These are phyloP conservation scores for Poecilus cupreus DNA, from an alignment of 2,888 invertebrate species.

Conservation along the genomic window DNA sequence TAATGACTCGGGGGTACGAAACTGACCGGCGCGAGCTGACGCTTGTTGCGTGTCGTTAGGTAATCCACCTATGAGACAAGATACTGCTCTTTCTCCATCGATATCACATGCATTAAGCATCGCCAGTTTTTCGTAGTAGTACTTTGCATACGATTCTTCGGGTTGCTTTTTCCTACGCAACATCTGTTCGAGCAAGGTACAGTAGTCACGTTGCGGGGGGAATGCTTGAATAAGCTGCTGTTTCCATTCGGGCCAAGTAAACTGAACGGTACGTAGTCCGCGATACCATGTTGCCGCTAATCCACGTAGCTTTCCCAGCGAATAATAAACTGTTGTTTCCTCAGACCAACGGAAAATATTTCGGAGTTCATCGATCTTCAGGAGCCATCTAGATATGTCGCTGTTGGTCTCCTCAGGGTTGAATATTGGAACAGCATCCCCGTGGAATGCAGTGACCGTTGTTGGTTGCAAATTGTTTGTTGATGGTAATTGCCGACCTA, in stretches of 20 bases:
- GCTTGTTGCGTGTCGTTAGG: too few relatives aligned
- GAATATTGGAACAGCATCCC: conserved; percentile 59
- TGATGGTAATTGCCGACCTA: too few relatives aligned
- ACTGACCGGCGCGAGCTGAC: too few relatives aligned
- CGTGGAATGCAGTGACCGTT: neutral
- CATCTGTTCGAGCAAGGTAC: too few relatives aligned
- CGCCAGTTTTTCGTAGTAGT: conserved; percentile 62
- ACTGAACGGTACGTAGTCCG: too few relatives aligned
- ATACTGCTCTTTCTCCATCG: conserved; percentile 60
- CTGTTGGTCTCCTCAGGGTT: conserved; percentile 59
- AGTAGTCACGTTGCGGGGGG: too few relatives aligned
- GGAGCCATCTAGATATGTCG: conserved; percentile 59
- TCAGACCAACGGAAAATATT: conserved; percentile 61
- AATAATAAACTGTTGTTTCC: conserved; percentile 61
- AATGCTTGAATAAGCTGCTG: too few relatives aligned
- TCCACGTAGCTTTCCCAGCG: conserved; percentile 60
- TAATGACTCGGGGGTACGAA: too few relatives aligned
- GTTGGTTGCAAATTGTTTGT: neutral
- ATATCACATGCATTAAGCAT: conserved; percentile 47
- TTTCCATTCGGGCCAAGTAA: too few relatives aligned
- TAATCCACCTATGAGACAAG: too few relatives aligned
- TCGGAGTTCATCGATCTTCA: conserved; percentile 61
- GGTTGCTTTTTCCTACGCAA: too few relatives aligned
- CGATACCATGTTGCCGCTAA: conserved; percentile 64
- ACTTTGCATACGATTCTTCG: too few relatives aligned